Evolutionary conservation across 2,797 vertebrate genomes (phyloP), one percentile per base, ranked within the genome.

Genomic region (Falco columbarius): DNA sequence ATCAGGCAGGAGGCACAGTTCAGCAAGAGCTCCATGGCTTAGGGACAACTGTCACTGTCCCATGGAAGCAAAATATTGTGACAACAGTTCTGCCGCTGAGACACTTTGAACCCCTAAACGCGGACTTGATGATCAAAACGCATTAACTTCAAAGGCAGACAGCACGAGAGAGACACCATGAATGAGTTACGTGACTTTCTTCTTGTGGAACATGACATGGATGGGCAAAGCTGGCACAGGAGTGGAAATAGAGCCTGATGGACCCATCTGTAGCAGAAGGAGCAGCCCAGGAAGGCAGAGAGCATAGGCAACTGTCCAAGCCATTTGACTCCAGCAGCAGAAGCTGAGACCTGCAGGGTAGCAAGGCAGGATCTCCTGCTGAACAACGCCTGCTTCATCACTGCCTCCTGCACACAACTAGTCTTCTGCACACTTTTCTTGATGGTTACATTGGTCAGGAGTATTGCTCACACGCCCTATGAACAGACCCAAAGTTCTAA

Each of bases 121-220:
- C 0, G 4, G 49, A 0, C 16, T 4, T 27, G 1, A 2, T 6
- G n/a, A 12, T 5, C 51, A 23, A 73, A 66, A 2, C 0, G 10
- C 42, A 49, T 47, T 10, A 6, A 23, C 42, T 83, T 49, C 65
- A 12, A 26, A 52, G 46, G 44, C 23, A 44, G 38, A 3, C 0
- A 23, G 4, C 8, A 4, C 23, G 12, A 20, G 44, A 30, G n/a
- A 63, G 63, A 36, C 62, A 34, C 36, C 63, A 23, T 0, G 10
- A 52, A 19, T 7, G 26, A 30, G n/a, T 13, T 34, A 7, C 0
- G 8, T 65, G 44, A 65, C 26, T 52, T 9, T 5, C 58, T 71
- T 62, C 82, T 79, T 49, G 38, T 77, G 83, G 44, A 76, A 23
- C 0, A 0, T 12, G 36, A 14, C 8, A 0, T 1, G 32, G 67